A percentile compares a stretch with the other conserved stretches of the same genome.
Conservation (phyloP, 2,113 vertebrate genomes). For the Phoxinus phoxinus region DNA sequence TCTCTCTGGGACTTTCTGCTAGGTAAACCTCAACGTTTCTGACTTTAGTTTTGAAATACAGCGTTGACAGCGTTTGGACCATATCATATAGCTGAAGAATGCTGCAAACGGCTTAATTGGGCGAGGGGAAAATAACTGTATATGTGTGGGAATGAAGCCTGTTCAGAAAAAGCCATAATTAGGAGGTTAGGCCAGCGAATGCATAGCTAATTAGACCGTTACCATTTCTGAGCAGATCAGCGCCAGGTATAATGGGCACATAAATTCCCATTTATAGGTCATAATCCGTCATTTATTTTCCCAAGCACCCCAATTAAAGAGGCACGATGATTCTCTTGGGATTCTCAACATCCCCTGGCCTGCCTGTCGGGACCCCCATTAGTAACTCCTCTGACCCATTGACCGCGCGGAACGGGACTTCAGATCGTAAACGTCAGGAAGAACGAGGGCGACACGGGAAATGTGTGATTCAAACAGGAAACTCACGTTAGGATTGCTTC, state of each 20-base stretch:
- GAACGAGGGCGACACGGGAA: slow-evolving; percentile 52
- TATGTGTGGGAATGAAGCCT: slow-evolving; percentile 5
- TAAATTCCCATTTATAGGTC: slow-evolving; percentile 85
- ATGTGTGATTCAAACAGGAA: not conserved
- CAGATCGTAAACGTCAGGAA: slow-evolving; percentile 67
- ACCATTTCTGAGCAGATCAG: slow-evolving; percentile 73
- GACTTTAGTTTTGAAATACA: not conserved
- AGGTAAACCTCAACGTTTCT: not conserved
- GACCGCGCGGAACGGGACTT: slow-evolving; percentile 60
- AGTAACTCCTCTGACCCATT: slow-evolving; percentile 65
- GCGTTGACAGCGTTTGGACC: not conserved
- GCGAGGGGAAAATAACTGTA: not conserved
- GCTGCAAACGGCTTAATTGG: slow-evolving; percentile 32
- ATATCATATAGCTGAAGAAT: not conserved
- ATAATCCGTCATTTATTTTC: slow-evolving; percentile 82
- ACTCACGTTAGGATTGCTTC: not conserved
- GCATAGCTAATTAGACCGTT: slow-evolving; percentile 75
- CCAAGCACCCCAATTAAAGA: slow-evolving; percentile 76
- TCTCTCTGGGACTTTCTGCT: not conserved
- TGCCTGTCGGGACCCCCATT: slow-evolving; percentile 71
- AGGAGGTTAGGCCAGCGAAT: slow-evolving; percentile 62
- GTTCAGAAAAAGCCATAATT: slow-evolving; percentile 41
- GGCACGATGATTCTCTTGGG: slow-evolving; percentile 73
- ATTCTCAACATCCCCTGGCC: slow-evolving; percentile 60
- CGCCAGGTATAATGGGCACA: slow-evolving; percentile 79